Conservation (phyloP, 2,888 invertebrate genomes). For the Hemaris fuciformis region DNA sequence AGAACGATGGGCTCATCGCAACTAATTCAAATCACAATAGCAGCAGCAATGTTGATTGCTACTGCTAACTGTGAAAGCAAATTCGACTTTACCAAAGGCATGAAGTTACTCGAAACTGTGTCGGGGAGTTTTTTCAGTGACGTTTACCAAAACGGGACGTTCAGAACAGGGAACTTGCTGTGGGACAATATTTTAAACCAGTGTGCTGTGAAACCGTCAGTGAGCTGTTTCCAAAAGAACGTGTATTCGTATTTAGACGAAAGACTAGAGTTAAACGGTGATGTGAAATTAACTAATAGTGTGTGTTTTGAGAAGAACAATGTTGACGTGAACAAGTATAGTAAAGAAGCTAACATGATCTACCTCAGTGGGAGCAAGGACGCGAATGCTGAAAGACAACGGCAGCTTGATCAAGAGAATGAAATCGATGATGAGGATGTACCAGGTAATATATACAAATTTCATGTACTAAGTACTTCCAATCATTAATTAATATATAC, state of each 20-base stretch:
- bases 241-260: constrained; percentile 87
- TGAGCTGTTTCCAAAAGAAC: constrained; percentile 89
- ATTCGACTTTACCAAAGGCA: constrained; percentile 51
- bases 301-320: constrained; percentile 84
- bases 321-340: constrained; percentile 81
- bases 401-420: constrained; percentile 62
- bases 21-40: constrained; percentile 43
- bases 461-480: too few relatives aligned
- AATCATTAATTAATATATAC: too few relatives aligned
- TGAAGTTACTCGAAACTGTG: constrained; percentile 59
- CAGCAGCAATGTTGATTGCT: constrained; percentile 46
- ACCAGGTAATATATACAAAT: constrained; percentile 50
- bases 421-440: constrained; percentile 63
- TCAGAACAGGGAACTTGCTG: constrained; percentile 83
- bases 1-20: constrained; percentile 29
- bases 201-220: constrained; percentile 84
- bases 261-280: constrained; percentile 83
- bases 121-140: constrained; percentile 65
- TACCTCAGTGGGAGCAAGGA: constrained; percentile 65
- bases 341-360: constrained; percentile 76
- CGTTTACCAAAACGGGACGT: constrained; percentile 70
- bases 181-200: constrained; percentile 88
- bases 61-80: constrained; percentile 30
- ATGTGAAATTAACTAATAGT: constrained; percentile 85
- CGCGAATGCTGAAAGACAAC: constrained; percentile 38